Conservation (phyloP, 2,113 vertebrate species). For the Ciconia boyciana region DNA sequence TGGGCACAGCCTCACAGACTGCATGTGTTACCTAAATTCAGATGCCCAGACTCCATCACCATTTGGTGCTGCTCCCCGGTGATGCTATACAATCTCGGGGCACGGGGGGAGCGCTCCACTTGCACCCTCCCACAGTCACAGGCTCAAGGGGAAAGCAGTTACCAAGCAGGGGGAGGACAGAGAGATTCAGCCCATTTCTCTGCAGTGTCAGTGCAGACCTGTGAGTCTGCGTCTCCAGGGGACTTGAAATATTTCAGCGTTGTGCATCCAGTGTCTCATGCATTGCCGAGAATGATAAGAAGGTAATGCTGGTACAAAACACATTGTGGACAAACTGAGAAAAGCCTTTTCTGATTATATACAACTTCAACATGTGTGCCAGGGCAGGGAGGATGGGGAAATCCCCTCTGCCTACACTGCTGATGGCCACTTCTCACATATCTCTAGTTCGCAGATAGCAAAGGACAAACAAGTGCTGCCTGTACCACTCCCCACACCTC, state of each 20-base stretch:
- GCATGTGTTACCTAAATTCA: neutral
- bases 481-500: neutral
- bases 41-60: neutral
- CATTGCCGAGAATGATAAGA: neutral
- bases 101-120: neutral
- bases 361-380: neutral
- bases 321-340: neutral
- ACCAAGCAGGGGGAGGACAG: neutral
- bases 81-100: neutral
- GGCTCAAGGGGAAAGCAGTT: neutral
- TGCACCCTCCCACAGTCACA: neutral
- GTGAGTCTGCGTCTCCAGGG: neutral
- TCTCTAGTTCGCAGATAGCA: rapidly evolving
- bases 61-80: neutral
- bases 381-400: neutral
- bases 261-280: neutral
- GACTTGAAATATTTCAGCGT: neutral
- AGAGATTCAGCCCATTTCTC: neutral
- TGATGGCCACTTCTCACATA: rapidly evolving
- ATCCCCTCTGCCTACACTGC: neutral
- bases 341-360: neutral
- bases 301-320: neutral
- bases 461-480: neutral
- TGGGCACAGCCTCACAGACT: neutral
- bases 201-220: neutral